Evolutionary conservation across 2,113 vertebrate genomes (phyloP), one percentile per base, ranked within the genome.

Genomic region (Dromaius novaehollandiae): DNA sequence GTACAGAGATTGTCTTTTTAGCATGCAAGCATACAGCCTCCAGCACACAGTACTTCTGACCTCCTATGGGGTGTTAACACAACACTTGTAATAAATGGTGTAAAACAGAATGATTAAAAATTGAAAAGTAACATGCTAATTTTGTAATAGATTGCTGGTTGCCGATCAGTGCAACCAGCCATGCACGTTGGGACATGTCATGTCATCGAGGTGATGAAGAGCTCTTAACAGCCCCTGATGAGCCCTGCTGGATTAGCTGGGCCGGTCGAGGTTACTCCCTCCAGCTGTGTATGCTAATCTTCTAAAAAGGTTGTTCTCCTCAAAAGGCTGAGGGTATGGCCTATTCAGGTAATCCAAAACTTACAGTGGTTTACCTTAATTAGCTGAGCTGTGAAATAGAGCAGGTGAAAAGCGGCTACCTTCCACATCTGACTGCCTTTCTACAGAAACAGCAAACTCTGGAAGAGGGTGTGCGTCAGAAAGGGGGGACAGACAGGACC

Each of bases 121-220:
- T 3, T 44, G 38, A 30, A 65, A 34, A 94, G 8, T 8, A 24
- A 22, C 0, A 1, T 3, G 3, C 6, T 22, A 16, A 34, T 64
- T 66, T 42, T 19, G 1, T 61, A 14, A 4, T 11, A 26, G n/a
- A 4, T 30, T 51, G 14, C n/a, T 51, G 8, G 13, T 11, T 63
- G 21, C 19, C 5, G 6, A 2, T 3, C 4, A 7, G 44, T 9
- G 9, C 1, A 1, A 15, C 53, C 19, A 56, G 6, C 4, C 12
- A 14, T 9, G 19, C 0, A 0, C 12, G 9, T 1, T 1, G 3
- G 8, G 30, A 1, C 7, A 5, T 2, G 13, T 24, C 26, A 32
- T 4, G 15, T 65, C 0, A 0, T 26, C 51, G 38, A 28, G 63
- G 26, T 69, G 18, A 13, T 1, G 19, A 44, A 18, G 30, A 66